phyloP scores from a whole-genome alignment of 2,888 invertebrate genomes.

The Pilophorus perplexus region DNA sequence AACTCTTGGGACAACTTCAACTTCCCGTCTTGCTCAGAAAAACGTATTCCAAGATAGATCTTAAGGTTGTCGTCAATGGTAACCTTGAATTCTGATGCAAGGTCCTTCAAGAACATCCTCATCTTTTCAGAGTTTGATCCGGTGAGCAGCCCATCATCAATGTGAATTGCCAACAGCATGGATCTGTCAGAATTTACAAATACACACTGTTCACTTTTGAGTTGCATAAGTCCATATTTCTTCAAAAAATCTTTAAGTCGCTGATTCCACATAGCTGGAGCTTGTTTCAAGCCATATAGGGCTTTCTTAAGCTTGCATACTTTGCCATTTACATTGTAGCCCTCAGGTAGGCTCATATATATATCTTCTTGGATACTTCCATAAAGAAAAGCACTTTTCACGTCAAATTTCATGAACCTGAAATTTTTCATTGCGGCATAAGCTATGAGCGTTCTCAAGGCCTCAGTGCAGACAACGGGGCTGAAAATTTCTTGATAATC shows the following conservation, averaged over 20 bases:
- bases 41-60: conserved; percentile 1
- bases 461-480: conserved; percentile 15
- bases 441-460: conserved; percentile 7
- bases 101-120: conserved; percentile 4
- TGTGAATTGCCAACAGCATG: conserved; percentile 20
- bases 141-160: conserved; percentile 14
- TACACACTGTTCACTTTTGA: conserved; percentile 22
- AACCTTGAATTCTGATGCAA: conserved; percentile 11
- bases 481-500: conserved; percentile 27
- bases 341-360: conserved; percentile 23
- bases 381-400: conserved; percentile 10
- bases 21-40: not conserved
- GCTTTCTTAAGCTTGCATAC: conserved; percentile 22
- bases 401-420: conserved; percentile 14
- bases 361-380: conserved; percentile 19
- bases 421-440: conserved; percentile 14
- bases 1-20: conserved; percentile 10
- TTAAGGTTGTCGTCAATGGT: conserved; percentile 6
- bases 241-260: conserved; percentile 17
- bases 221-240: conserved; percentile 9
- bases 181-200: conserved; percentile 21
- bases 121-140: not conserved
- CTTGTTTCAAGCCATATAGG: conserved; percentile 22
- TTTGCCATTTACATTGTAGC: conserved; percentile 5
- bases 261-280: conserved; percentile 24